A percentile compares a stretch with the other conserved stretches of the same genome.
These are phyloP conservation scores for Rousettus leschenaultii DNA, from an alignment of 2,113 vertebrate species.

Conservation along the genomic window DNA sequence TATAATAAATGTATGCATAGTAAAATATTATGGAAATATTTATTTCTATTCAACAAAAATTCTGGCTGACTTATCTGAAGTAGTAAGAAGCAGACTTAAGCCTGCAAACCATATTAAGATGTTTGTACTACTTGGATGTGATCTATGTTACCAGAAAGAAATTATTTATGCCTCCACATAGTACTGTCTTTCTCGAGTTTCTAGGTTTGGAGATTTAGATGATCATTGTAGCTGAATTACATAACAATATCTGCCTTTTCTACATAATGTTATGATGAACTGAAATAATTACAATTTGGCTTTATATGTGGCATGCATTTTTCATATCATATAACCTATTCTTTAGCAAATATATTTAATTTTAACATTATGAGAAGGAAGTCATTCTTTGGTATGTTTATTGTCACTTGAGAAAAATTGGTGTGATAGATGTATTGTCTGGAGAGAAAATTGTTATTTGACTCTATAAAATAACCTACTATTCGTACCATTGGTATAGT, in stretches of 20 bases:
- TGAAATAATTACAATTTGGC: conserved; percentile 40
- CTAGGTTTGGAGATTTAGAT: not conserved
- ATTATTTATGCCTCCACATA: not conserved
- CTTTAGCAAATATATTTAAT: conserved; percentile 29
- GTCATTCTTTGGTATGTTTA: conserved; percentile 45
- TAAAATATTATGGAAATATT: not conserved
- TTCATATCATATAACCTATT: conserved; percentile 35
- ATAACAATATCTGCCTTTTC: not conserved
- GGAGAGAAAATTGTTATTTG: conserved; percentile 8
- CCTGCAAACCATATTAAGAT: not conserved
- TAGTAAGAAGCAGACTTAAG: not conserved
- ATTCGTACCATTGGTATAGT: not conserved
- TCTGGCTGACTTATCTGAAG: not conserved
- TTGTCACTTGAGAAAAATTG: conserved; percentile 34
- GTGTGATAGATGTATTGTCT: conserved; percentile 43
- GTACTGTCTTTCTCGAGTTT: not conserved
- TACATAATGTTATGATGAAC: conserved; percentile 17
- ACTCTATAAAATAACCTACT: conserved; percentile 20
- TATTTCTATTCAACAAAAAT: not conserved
- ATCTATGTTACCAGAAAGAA: not conserved
- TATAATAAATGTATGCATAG: not conserved
- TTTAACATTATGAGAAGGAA: conserved; percentile 47
- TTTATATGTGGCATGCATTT: conserved; percentile 29
- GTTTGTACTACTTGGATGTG: not conserved
- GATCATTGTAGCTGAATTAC: not conserved